A percentile compares a stretch with the other conserved stretches of the same genome.
Evolutionary conservation across 2,113 vertebrate species (phyloP).

Genomic region (Rissa tridactyla): DNA sequence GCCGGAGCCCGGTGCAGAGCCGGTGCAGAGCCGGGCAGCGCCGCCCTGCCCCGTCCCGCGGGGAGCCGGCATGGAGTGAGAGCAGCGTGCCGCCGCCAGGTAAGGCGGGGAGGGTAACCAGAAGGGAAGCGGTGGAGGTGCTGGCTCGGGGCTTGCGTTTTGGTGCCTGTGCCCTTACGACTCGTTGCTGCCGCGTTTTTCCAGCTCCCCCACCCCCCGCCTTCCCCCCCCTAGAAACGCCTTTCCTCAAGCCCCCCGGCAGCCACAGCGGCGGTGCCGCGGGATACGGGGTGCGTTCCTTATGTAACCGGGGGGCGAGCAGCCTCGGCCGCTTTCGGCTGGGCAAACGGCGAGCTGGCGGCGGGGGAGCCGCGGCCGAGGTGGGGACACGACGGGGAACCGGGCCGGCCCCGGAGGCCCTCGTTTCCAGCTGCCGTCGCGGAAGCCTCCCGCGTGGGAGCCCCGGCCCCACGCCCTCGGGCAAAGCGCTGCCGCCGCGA

Average conservation of each 20-base stretch:
- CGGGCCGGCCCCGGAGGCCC: background rate
- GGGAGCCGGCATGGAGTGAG: conserved; percentile 48
- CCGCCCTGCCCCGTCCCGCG: conserved; percentile 28
- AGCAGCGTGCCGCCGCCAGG: conserved; percentile 27
- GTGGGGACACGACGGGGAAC: background rate
- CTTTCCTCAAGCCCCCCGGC: background rate
- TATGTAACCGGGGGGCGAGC: conserved; percentile 73
- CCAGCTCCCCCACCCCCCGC: background rate
- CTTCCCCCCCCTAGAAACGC: background rate
- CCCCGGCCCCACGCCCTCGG: background rate
- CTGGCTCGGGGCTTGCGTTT: background rate
- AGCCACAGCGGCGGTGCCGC: background rate
- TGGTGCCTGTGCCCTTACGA: background rate
- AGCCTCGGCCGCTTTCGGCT: background rate
- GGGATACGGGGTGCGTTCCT: conserved; percentile 54
- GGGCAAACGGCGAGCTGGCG: background rate
- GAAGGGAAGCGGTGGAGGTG: background rate
- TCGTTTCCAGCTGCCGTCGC: background rate
- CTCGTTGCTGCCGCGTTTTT: background rate
- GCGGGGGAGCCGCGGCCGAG: background rate
- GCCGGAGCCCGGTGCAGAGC: background rate
- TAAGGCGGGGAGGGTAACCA: background rate
- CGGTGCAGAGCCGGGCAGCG: background rate
- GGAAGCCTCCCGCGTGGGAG: background rate
- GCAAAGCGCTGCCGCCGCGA: background rate